Evolutionary conservation across 2,888 invertebrate species (phyloP).

Genomic region (Lamproptera curius): DNA sequence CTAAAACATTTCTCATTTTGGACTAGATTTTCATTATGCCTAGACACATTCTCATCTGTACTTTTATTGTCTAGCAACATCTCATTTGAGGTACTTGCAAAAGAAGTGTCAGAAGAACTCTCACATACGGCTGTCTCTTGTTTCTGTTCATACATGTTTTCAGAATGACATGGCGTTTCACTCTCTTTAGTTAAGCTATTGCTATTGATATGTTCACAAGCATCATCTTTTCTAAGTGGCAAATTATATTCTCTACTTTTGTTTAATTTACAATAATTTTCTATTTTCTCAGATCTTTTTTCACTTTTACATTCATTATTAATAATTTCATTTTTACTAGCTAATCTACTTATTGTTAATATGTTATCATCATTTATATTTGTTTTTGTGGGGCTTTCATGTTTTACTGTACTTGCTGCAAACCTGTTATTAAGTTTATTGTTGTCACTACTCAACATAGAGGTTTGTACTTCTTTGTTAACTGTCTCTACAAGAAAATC

Average conservation of each 20-base stretch:
- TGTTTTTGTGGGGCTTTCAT: slow-evolving; percentile 56
- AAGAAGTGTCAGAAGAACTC: slow-evolving; percentile 59
- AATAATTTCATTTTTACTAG: slow-evolving; percentile 48
- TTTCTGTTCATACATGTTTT: slow-evolving; percentile 28
- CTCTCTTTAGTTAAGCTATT: slow-evolving; percentile 28
- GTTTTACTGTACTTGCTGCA: slow-evolving; percentile 67
- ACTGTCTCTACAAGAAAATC: slow-evolving; percentile 35
- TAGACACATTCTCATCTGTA: slow-evolving; percentile 36
- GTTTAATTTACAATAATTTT: slow-evolving; percentile 75
- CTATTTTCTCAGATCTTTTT: slow-evolving; percentile 70
- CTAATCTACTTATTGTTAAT: slow-evolving; percentile 61
- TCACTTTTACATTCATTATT: slow-evolving; percentile 46
- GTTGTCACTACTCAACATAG: slow-evolving; percentile 41
- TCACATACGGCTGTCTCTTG: slow-evolving; percentile 33
- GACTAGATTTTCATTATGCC: slow-evolving; percentile 13
- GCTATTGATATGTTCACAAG: slow-evolving; percentile 21
- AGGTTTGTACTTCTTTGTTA: slow-evolving; percentile 53
- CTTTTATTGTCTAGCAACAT: slow-evolving; percentile 29
- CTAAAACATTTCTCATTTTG: slow-evolving; percentile 24
- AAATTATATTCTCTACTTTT: slow-evolving; percentile 67
- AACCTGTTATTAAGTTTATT: slow-evolving; percentile 53
- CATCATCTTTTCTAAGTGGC: slow-evolving; percentile 42
- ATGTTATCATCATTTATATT: slow-evolving; percentile 58
- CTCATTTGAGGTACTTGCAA: slow-evolving; percentile 51
- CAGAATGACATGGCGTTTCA: slow-evolving; percentile 28